Percentiles rank a stretch among this genome's conserved stretches.
Conservation (phyloP, 2,888 invertebrate species). For the Melangyna quadrimaculata region DNA sequence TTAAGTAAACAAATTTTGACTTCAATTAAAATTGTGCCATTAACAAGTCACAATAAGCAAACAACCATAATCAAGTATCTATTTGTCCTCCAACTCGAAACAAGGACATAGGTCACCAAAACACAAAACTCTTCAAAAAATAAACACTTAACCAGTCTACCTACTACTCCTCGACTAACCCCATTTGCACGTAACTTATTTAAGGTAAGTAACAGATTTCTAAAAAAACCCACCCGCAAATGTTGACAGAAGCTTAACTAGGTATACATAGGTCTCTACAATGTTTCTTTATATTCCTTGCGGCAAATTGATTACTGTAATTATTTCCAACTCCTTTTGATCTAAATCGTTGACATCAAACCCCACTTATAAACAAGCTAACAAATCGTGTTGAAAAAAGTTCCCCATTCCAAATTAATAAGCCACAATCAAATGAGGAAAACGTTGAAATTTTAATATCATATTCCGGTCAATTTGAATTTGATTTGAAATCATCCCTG, state of each 20-base stretch:
- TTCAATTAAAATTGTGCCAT: conserved; percentile 65
- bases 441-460: conserved; percentile 73
- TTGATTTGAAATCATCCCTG: conserved; percentile 44
- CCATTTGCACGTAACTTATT: conserved; percentile 6
- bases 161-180: conserved; percentile 19
- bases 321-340: conserved; percentile 43
- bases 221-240: conserved; percentile 12
- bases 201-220: conserved; percentile 11
- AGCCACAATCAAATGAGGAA: conserved; percentile 63
- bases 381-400: conserved; percentile 50
- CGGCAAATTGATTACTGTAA: conserved; percentile 66
- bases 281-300: conserved; percentile 44
- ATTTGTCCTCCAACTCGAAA: background rate
- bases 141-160: conserved; percentile 41
- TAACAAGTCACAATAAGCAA: conserved; percentile 29
- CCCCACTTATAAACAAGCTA: background rate
- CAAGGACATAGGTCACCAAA: conserved; percentile 12
- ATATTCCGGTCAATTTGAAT: conserved; percentile 77
- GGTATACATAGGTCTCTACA: background rate
- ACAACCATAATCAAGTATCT: background rate
- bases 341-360: conserved; percentile 58
- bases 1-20: conserved; percentile 21
- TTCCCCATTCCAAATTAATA: background rate
- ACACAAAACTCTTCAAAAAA: background rate
- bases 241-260: conserved; percentile 39